phyloP scores from a whole-genome alignment of 37 sponge, comb jelly and placozoan species.

The Halichondria panicea region DNA sequence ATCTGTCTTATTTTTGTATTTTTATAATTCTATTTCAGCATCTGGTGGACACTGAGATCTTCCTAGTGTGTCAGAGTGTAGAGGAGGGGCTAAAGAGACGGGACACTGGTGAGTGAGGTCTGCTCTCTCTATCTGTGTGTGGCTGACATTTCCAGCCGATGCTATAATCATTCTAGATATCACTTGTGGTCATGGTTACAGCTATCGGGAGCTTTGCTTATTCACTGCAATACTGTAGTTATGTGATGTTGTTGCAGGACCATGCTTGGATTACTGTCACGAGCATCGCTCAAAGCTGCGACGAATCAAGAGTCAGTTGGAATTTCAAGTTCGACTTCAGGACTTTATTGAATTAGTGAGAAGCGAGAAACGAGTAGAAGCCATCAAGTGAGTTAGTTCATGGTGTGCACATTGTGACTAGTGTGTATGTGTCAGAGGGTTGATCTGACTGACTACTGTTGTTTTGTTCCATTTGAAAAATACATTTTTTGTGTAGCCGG shows the following conservation, averaged over 20 bases:
- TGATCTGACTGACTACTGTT: not conserved
- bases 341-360: constrained; percentile 92
- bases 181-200: no score
- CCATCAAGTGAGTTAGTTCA: constrained; percentile 69
- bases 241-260: no score
- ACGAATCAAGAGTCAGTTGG: constrained; percentile 89
- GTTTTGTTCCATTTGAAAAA: not conserved
- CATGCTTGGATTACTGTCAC: constrained; percentile 92
- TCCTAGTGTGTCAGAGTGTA: constrained; percentile 77
- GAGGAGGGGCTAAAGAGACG: constrained; percentile 76
- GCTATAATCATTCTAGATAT: no score
- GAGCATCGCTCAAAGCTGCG: constrained; percentile 92
- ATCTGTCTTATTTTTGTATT: not conserved
- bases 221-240: no score
- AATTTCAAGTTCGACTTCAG: constrained; percentile 86
- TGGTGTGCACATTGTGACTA: no score
- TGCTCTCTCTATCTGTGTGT: no score
- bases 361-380: constrained; percentile 65
- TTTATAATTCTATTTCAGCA: constrained; percentile 25
- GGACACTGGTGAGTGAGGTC: no score
- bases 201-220: no score
- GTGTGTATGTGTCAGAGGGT: no score
- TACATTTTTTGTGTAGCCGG: not conserved
- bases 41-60: constrained; percentile 88
- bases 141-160: no score